Percentiles rank a stretch among this genome's conserved stretches.
These are phyloP conservation scores for Pipistrellus pipistrellus DNA, from an alignment of 2,797 vertebrate genomes.

Conservation along the genomic window DNA sequence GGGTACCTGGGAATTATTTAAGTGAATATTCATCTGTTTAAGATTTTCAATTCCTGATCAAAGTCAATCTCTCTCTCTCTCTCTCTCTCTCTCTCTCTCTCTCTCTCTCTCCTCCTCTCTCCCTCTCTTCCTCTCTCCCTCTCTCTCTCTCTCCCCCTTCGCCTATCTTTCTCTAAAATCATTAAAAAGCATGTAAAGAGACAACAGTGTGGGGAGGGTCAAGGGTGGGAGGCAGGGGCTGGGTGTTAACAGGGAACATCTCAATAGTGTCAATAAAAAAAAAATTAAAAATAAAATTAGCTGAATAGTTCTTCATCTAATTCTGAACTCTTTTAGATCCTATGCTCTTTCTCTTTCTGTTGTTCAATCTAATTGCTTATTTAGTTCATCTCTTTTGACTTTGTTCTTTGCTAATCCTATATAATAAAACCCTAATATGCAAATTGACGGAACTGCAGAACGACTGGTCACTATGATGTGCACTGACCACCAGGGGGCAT, in stretches of 20 bases:
- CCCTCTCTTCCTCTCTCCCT: too few relatives aligned
- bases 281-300: background rate
- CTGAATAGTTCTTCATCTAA: background rate
- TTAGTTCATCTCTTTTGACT: background rate
- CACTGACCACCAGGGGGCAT: too few relatives aligned
- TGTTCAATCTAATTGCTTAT: background rate
- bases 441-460: accelerated
- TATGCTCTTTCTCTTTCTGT: background rate
- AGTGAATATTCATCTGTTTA: background rate
- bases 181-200: background rate
- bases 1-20: background rate
- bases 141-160: accelerated
- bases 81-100: too few relatives aligned
- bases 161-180: background rate
- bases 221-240: background rate
- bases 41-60: background rate
- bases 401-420: constrained; percentile 13
- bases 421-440: too few relatives aligned
- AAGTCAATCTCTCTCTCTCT: background rate
- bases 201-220: background rate
- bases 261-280: background rate
- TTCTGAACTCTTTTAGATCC: background rate
- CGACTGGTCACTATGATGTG: too few relatives aligned
- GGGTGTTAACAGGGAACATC: background rate
- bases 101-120: background rate